Conservation (phyloP, 2,113 vertebrate genomes). For the Toxostoma redivivum region DNA sequence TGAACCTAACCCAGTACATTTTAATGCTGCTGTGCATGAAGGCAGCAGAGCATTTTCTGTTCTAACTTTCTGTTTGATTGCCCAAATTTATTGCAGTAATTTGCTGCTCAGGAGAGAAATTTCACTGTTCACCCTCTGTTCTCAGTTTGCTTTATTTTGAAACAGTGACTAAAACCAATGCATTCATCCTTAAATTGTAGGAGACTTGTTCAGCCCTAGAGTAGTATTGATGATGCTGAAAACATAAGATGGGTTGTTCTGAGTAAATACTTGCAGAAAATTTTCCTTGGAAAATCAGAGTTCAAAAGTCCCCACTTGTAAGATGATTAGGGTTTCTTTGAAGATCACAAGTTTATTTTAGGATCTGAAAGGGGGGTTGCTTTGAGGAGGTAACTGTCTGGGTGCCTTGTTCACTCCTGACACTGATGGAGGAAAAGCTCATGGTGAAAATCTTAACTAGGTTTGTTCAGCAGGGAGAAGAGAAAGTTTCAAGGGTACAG, state of each 20-base stretch:
- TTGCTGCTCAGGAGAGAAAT: not conserved
- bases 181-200: not conserved
- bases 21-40: not conserved
- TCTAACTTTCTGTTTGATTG: not conserved
- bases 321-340: not conserved
- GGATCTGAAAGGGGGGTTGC: not conserved
- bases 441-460: not conserved
- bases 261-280: not conserved
- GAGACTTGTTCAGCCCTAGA: not conserved
- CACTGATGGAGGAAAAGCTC: not conserved
- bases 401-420: not conserved
- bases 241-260: not conserved
- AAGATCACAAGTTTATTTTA: not conserved
- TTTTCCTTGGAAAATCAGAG: not conserved
- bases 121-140: not conserved
- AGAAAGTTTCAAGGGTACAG: not conserved
- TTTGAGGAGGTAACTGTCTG: not conserved
- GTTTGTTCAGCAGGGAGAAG: not conserved
- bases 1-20: not conserved
- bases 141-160: not conserved
- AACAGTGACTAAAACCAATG: not conserved
- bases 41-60: not conserved
- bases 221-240: not conserved
- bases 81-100: not conserved
- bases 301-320: not conserved